Evolutionary conservation across 2,113 vertebrate species (phyloP).

Genomic region (Gopherus flavomarginatus): DNA sequence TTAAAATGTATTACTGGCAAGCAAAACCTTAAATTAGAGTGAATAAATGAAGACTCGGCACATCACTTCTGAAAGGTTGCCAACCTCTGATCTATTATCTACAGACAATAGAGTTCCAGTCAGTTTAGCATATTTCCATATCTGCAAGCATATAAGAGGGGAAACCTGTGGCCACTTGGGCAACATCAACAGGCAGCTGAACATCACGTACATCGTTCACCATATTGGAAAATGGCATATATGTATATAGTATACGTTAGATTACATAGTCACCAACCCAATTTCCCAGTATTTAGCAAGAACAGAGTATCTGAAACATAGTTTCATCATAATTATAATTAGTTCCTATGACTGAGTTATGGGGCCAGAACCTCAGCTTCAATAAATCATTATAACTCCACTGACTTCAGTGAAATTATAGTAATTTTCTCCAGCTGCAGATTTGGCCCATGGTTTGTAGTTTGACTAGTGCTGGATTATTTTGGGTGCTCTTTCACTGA

Average conservation of each 20-base stretch:
- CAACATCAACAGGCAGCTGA: background rate
- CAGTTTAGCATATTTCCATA: background rate
- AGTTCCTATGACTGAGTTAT: background rate
- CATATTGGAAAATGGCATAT: background rate
- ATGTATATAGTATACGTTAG: background rate
- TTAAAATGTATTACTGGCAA: too few relatives aligned
- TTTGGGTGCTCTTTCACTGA: constrained; percentile 11
- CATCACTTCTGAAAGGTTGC: too few relatives aligned
- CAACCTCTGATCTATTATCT: too few relatives aligned
- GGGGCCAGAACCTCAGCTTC: background rate
- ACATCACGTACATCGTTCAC: background rate
- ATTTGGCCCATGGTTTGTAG: background rate
- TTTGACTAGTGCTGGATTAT: background rate
- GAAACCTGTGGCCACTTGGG: background rate
- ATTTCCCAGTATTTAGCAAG: background rate
- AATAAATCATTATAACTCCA: background rate
- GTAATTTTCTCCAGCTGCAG: constrained; percentile 1
- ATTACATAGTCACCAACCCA: background rate
- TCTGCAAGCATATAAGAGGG: background rate
- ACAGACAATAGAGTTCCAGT: background rate
- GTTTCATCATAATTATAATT: background rate
- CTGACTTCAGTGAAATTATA: constrained; percentile 37
- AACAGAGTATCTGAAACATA: background rate
- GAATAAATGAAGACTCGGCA: too few relatives aligned
- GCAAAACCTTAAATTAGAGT: too few relatives aligned